A percentile compares a stretch with the other conserved stretches of the same genome.
phyloP scores from a whole-genome alignment of 92 coral and sea anemone species.

The Pocillopora grandis region DNA sequence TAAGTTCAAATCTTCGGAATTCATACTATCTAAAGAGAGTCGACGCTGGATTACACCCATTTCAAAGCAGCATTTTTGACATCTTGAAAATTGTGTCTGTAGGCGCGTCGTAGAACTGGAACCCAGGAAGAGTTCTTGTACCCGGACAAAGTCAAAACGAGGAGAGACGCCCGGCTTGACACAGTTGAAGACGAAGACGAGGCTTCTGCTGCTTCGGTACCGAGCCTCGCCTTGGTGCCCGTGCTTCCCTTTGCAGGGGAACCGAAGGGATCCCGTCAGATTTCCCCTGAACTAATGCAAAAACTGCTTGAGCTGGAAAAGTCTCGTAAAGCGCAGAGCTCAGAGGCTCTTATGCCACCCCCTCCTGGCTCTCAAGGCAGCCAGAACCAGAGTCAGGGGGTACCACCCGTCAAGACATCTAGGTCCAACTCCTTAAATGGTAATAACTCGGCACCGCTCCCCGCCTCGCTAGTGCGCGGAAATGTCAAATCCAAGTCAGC shows the following conservation, averaged over 20 bases:
- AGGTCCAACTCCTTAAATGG: constrained; percentile 63
- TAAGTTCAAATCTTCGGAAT: neutral
- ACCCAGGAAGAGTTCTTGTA: constrained; percentile 90
- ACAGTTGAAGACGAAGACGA: constrained; percentile 66
- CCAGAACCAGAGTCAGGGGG: constrained; percentile 42
- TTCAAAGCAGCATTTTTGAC: neutral
- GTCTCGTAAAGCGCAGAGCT: constrained; percentile 74
- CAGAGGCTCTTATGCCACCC: constrained; percentile 52
- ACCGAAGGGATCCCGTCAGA: constrained; percentile 66
- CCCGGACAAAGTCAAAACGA: constrained; percentile 77
- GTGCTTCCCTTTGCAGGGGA: constrained; percentile 54
- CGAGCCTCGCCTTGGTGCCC: constrained; percentile 49
- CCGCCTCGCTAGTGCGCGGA: constrained; percentile 87
- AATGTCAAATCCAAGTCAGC: constrained; percentile 95
- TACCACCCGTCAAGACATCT: constrained; percentile 37
- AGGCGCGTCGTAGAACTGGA: constrained; percentile 97
- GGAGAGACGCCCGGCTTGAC: constrained; percentile 68
- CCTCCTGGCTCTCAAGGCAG: constrained; percentile 29
- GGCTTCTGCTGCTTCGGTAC: constrained; percentile 5
- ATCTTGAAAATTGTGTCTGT: neutral
- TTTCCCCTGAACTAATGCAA: constrained; percentile 93
- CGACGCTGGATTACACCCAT: neutral
- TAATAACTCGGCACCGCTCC: constrained; percentile 41
- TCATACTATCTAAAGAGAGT: neutral
- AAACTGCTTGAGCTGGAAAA: constrained; percentile 90